Evolutionary conservation across 2,797 vertebrate genomes (phyloP).

Genomic region (Lepidocolaptes lacrymiger): DNA sequence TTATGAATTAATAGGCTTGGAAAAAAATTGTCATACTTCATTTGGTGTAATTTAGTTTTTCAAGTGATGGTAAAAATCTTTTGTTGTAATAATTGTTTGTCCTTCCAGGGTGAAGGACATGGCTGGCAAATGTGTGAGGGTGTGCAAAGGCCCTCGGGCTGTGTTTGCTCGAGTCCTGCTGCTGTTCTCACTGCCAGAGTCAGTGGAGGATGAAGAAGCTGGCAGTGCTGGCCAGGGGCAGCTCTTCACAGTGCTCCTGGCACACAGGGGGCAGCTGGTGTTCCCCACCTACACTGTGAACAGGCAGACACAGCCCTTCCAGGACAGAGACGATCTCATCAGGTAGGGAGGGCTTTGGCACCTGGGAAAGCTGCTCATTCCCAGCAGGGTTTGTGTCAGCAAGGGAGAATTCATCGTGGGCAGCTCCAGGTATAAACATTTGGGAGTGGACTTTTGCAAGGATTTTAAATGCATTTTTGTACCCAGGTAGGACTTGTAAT

Average conservation of each 20-base stretch:
- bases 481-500: neutral
- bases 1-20: neutral
- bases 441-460: neutral
- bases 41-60: neutral
- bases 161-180: slow-evolving; percentile 90
- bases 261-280: slow-evolving; percentile 85
- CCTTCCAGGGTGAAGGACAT: slow-evolving; percentile 85
- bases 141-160: slow-evolving; percentile 80
- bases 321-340: slow-evolving; percentile 90
- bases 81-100: neutral
- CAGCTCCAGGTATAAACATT: neutral
- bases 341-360: slow-evolving; percentile 74
- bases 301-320: slow-evolving; percentile 85
- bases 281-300: slow-evolving; percentile 88
- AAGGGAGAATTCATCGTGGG: neutral
- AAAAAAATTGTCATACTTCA: neutral
- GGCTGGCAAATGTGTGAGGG: slow-evolving; percentile 83
- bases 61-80: neutral
- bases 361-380: neutral
- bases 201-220: slow-evolving; percentile 89
- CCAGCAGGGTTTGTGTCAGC: neutral
- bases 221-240: slow-evolving; percentile 88
- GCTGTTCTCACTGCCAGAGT: slow-evolving; percentile 89
- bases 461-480: neutral
- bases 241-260: slow-evolving; percentile 89